phyloP scores from a whole-genome alignment of 2,888 invertebrate genomes.

The Tachystola acroxantha region DNA sequence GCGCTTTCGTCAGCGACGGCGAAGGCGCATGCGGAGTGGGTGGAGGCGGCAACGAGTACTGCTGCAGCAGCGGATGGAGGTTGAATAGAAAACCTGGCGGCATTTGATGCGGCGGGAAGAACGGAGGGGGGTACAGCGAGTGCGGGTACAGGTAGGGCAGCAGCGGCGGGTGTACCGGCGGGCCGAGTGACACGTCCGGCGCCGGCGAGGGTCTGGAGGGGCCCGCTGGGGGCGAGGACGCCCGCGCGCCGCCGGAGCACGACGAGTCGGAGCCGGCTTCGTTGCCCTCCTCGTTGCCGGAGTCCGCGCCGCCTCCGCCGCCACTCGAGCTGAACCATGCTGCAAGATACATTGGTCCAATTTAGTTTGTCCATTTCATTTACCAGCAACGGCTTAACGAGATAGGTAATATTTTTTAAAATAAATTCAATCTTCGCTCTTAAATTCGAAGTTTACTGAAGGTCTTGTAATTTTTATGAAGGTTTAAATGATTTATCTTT shows the following conservation, averaged over 20 bases:
- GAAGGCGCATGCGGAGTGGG: slow-evolving; percentile 80
- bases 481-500: too few relatives aligned
- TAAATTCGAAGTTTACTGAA: too few relatives aligned
- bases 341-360: slow-evolving; percentile 35
- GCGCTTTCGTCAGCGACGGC: slow-evolving; percentile 81
- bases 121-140: slow-evolving; percentile 88
- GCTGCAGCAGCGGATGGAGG: slow-evolving; percentile 92
- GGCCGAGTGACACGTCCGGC: slow-evolving; percentile 96
- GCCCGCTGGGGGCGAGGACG: slow-evolving; percentile 75
- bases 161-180: slow-evolving; percentile 94
- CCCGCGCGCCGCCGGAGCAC: slow-evolving; percentile 81
- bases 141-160: slow-evolving; percentile 96
- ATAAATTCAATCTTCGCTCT: too few relatives aligned
- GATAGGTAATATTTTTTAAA: too few relatives aligned
- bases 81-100: slow-evolving; percentile 92
- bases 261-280: slow-evolving; percentile 85
- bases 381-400: too few relatives aligned
- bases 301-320: slow-evolving; percentile 75
- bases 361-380: too few relatives aligned
- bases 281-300: slow-evolving; percentile 80
- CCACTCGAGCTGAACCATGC: slow-evolving; percentile 83
- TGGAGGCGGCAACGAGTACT: slow-evolving; percentile 88
- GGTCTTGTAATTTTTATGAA: too few relatives aligned
- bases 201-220: slow-evolving; percentile 86
- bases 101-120: slow-evolving; percentile 87